Base-by-base conservation (phyloP, 2,113 vertebrate genomes). In the Seriola rivoliana region DNA sequence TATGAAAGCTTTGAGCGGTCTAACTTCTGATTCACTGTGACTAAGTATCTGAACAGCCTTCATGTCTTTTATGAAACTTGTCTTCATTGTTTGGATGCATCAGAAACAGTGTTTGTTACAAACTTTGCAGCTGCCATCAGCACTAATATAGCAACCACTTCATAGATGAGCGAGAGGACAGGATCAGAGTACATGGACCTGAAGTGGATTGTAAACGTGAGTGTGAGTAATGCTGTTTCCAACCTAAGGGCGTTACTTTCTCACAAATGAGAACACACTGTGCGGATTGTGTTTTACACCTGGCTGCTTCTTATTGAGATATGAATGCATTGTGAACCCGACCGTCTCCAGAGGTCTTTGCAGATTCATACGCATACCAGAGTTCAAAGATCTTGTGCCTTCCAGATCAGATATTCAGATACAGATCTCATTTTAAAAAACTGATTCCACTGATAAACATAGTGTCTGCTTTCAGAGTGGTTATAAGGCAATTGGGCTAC, bases 161-260 rank as follows among this genome's bases (percentile, higher is more conserved):
- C 29, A 46, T 21, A 6, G 29, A 8, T 58, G 34, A 63, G 16
- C 21, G n/a, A 58, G 52, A 78, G 8, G 10, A 12, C 73, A 52
- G 11, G 23, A 76, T 46, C 12, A 52, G n/a, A 72, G 6, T 8
- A 21, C 16, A 72, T 60, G 14, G 8, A 65, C 9, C 25, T 4
- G 0, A 12, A 69, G 9, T n/a, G 11, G 54, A 63, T 25, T 29
- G 32, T 13, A 70, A 69, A 71, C n/a, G 8, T 21, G 32, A 32
- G 48, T 23, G n/a, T 36, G 40, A 81, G 29, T 46, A 40, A 36
- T 44, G 29, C 11, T 34, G 36, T 48, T 23, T 48, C n/a, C 21
- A 76, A 78, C 67, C 34, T 54, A 70, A 68, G 57, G 65, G 69
- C 2, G 32, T 58, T 1, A 69, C 8, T 87, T 83, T 82, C 69